Evolutionary conservation across 2,888 invertebrate genomes (phyloP).

Genomic region (Amiota communis): DNA sequence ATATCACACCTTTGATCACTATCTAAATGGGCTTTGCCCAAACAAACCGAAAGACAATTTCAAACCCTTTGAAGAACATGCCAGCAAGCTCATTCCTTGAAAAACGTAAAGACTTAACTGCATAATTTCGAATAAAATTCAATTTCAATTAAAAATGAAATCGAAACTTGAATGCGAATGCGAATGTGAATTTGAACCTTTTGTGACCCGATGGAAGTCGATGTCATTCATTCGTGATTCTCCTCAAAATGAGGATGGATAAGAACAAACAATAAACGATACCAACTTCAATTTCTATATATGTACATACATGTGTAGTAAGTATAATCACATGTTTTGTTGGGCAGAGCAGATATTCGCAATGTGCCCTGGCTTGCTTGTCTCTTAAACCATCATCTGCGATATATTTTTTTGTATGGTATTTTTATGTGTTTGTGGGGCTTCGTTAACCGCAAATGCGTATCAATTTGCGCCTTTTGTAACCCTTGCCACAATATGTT

Average conservation of each 20-base stretch:
- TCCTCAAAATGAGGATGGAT: not conserved
- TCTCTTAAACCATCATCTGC: not conserved
- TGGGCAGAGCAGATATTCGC: slow-evolving; percentile 16
- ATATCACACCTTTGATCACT: slow-evolving; percentile 23
- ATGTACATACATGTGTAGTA: too few relatives aligned
- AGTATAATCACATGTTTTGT: slow-evolving; percentile 25
- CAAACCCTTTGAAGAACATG: not conserved
- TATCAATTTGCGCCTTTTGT: slow-evolving; percentile 35
- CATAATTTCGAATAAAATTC: slow-evolving; percentile 24
- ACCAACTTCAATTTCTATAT: slow-evolving; percentile 8
- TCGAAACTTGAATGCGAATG: slow-evolving; percentile 6
- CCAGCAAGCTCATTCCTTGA: not conserved
- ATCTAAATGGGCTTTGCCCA: slow-evolving; percentile 14
- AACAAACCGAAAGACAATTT: not conserved
- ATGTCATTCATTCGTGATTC: not conserved
- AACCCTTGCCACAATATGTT: slow-evolving; percentile 4
- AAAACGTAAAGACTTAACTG: slow-evolving; percentile 25
- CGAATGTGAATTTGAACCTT: not conserved
- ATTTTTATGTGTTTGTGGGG: slow-evolving; percentile 48
- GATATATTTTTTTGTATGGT: not conserved
- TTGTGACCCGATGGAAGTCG: not conserved
- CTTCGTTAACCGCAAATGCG: slow-evolving; percentile 58
- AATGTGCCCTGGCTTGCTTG: not conserved
- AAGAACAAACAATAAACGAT: slow-evolving; percentile 21
- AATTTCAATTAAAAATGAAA: slow-evolving; percentile 29